phyloP scores from a whole-genome alignment of 2,888 invertebrate genomes.

The Campoplex capitator region DNA sequence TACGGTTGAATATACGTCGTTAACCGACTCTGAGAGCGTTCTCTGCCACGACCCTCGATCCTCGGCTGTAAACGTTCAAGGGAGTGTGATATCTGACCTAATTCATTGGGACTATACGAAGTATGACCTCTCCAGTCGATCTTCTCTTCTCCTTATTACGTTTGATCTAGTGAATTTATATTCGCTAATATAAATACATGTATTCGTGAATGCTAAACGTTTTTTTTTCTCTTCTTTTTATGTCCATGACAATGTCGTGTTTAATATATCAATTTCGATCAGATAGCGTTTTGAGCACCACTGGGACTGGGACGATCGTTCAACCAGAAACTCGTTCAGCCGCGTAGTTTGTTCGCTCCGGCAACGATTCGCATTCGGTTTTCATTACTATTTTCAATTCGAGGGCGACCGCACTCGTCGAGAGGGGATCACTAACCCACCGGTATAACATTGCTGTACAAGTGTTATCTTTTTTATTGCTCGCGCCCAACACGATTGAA shows the following conservation, averaged over 20 bases:
- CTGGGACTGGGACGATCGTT: constrained; percentile 59
- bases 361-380: constrained; percentile 65
- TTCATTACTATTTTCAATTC: constrained; percentile 69
- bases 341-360: constrained; percentile 55
- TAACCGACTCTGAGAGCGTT: constrained; percentile 57
- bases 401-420: constrained; percentile 53
- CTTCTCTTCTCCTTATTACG: constrained; percentile 28
- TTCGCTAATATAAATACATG: not conserved
- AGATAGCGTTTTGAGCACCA: constrained; percentile 62
- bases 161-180: constrained; percentile 34
- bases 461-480: constrained; percentile 13
- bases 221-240: not conserved
- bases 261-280: constrained; percentile 30
- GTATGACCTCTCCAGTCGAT: constrained; percentile 57
- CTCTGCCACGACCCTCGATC: constrained; percentile 28
- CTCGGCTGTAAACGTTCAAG: constrained; percentile 16
- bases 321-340: constrained; percentile 58
- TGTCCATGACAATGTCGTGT: not conserved
- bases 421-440: constrained; percentile 39
- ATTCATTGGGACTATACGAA: constrained; percentile 61
- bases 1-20: constrained; percentile 4
- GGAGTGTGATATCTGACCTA: constrained; percentile 62
- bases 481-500: not conserved
- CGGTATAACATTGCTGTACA: constrained; percentile 44
- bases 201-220: not conserved